A percentile compares a stretch with the other conserved stretches of the same genome.
These are phyloP conservation scores for Drosophila algonquin DNA, from an alignment of 2,888 invertebrate species.

Conservation along the genomic window DNA sequence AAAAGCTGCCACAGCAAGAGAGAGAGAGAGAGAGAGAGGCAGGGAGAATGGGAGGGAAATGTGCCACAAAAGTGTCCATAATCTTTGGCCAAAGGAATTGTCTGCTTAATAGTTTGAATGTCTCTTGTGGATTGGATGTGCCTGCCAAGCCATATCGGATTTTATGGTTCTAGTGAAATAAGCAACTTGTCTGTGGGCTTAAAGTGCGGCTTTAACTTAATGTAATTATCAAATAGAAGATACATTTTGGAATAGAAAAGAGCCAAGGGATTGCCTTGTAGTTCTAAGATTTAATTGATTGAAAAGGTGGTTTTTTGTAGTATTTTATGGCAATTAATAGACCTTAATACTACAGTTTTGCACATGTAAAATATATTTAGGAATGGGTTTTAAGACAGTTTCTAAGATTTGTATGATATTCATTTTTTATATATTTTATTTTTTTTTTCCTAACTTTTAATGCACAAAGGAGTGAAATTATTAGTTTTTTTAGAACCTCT, in stretches of 20 bases:
- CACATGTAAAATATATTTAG: too few relatives aligned
- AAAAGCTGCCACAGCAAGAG: not conserved
- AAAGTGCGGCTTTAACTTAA: not conserved
- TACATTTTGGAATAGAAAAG: not conserved
- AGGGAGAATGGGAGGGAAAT: not conserved
- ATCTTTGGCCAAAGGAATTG: not conserved
- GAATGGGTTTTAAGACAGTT: too few relatives aligned
- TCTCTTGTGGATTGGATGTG: not conserved
- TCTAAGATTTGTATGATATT: too few relatives aligned
- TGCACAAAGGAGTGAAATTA: too few relatives aligned
- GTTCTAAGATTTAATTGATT: too few relatives aligned
- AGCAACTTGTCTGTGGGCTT: not conserved
- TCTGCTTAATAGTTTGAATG: not conserved
- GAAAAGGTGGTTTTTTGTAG: too few relatives aligned
- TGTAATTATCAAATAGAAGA: not conserved
- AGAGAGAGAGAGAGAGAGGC: too few relatives aligned
- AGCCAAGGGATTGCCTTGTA: not conserved
- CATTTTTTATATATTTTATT: too few relatives aligned
- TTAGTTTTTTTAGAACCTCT: too few relatives aligned
- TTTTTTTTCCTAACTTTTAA: too few relatives aligned
- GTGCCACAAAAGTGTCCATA: not conserved
- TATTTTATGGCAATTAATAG: too few relatives aligned
- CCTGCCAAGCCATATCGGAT: not conserved
- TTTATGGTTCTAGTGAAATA: not conserved
- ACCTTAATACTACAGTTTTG: too few relatives aligned